Base-by-base conservation (phyloP, 2,888 invertebrate species). In the Argynnis bischoffii region DNA sequence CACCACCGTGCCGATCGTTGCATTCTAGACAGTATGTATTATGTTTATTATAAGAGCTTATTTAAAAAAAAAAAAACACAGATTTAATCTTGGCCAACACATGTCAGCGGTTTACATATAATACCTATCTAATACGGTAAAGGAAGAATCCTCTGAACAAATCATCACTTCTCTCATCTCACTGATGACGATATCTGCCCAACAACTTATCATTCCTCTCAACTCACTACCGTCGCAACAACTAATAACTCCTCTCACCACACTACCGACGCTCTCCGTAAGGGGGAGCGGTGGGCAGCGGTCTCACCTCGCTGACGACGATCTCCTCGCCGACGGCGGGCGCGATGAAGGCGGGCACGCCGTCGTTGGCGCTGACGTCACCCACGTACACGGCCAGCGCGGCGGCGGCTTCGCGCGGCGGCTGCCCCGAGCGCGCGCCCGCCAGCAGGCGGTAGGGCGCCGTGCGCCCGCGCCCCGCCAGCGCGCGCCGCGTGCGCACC, bases 331-430 rank as follows among this genome's bases (percentile, higher is more conserved):
- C 95, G 4, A 94, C 85, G 8, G 94, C 94, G 0, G 97, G 96
- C 64, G 95, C 92, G 16, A 96, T 94, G 77, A 97, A 96, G 31
- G 94, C 92, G 0, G 97, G 97, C 1, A 96, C 95, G 0, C 97
- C 97, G 81, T 97, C 97, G 77, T 97, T 97, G 68, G 95, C 95
- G 61, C 96, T 96, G 0, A 97, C 96, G 76, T 97, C 97, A 0
- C 96, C 96, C 51, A 97, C 95, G 74, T 95, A 95, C 3, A 97
- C 80, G 0, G 93, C 92, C 0, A 97, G 84, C 6, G 93, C 92
- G 0, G 95, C 94, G 71, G 93, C 92, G 0, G 95, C 94, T 71
- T 95, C 95, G 0, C 95, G 93, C 55, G 92, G 93, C 6, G 96
- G 89, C 0, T 96, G 96, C 63, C 94, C 94, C 81, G 97, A 96